These are phyloP conservation scores for Aldrovandia affinis DNA, from an alignment of 2,797 vertebrate genomes.

Conservation along the genomic window DNA sequence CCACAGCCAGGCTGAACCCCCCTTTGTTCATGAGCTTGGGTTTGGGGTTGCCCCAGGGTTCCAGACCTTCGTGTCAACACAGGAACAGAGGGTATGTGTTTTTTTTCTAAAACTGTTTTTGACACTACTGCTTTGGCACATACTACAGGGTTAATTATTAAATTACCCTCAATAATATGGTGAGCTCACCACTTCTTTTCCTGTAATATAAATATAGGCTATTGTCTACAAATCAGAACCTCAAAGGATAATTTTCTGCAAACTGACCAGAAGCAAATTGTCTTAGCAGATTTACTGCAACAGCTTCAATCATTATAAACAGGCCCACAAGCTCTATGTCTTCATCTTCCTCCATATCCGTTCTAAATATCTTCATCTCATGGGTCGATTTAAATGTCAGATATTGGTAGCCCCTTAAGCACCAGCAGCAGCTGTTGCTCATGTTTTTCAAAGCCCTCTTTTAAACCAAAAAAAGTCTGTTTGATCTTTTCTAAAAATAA, in stretches of 20 bases:
- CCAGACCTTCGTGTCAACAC: slow-evolving; percentile 98
- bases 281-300: too few relatives aligned
- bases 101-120: background rate
- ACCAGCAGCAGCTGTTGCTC: background rate
- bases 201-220: too few relatives aligned
- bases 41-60: slow-evolving; percentile 97
- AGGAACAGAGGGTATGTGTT: slow-evolving; percentile 90
- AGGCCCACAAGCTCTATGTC: background rate
- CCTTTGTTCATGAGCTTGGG: slow-evolving; percentile 96
- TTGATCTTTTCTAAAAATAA: background rate
- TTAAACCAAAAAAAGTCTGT: background rate
- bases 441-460: background rate
- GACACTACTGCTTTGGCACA: background rate
- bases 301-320: too few relatives aligned
- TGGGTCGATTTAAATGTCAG: background rate
- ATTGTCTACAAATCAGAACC: too few relatives aligned
- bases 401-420: background rate
- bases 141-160: background rate
- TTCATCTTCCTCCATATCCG: background rate
- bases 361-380: background rate
- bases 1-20: slow-evolving; percentile 96
- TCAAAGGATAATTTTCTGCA: too few relatives aligned
- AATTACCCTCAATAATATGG: background rate
- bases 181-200: too few relatives aligned
- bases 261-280: too few relatives aligned